Conservation (phyloP, 2,888 invertebrate species). For the Cephus sareptanus region DNA sequence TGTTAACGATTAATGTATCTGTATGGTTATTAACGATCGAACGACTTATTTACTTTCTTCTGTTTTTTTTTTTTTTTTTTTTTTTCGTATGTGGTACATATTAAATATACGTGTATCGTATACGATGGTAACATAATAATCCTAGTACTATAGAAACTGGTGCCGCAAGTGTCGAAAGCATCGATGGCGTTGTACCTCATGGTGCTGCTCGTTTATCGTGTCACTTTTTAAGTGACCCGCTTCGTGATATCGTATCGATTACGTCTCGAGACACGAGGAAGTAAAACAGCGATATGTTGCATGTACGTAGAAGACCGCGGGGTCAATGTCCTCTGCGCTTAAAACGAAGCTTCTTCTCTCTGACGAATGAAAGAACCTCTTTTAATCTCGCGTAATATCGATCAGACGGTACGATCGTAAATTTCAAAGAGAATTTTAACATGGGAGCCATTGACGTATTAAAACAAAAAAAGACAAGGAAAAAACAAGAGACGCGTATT, state of each 20-base stretch:
- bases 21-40: background rate
- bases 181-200: background rate
- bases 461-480: too few species aligned
- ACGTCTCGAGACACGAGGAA: conserved; percentile 2
- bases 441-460: too few species aligned
- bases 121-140: background rate
- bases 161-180: background rate
- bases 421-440: background rate
- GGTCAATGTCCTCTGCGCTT: background rate
- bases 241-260: conserved; percentile 11
- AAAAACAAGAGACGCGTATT: background rate
- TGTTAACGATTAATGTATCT: background rate
- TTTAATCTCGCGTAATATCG: background rate
- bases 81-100: background rate
- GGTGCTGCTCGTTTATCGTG: conserved; percentile 3
- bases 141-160: background rate
- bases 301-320: background rate
- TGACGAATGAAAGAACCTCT: background rate
- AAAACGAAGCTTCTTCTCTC: background rate
- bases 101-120: background rate
- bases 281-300: background rate
- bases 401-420: background rate
- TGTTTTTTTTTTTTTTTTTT: too few species aligned
- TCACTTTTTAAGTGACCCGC: conserved; percentile 11
- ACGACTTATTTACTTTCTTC: background rate